Base-by-base conservation (phyloP, 2,888 invertebrate species). In the Amorpha juglandis region DNA sequence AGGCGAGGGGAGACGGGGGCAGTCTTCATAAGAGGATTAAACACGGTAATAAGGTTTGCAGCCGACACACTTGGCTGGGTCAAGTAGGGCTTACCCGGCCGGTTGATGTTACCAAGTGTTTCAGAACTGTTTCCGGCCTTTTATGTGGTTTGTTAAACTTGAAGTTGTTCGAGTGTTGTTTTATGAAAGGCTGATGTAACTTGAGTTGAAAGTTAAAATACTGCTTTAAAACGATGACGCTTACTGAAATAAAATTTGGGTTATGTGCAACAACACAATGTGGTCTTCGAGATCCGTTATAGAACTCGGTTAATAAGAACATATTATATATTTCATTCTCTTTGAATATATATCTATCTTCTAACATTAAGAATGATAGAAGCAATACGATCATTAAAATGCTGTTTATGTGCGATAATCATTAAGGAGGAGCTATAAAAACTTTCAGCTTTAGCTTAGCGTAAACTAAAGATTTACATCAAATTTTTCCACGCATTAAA, bases 11-110 rank as follows among this genome's bases (percentile, higher is more conserved):
- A 71, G 4, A 4, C 27, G 27, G 71, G 66, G 67, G 72, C 63
- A 76, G 81, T 82, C 79, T 81, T 82, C 78, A 78, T 90, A 89
- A 90, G 88, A 88, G 89, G 89, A 90, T 90, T 90, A 90, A 81
- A 84, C 79, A 81, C 80, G 80, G 78, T 89, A 89, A 90, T 89
- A 87, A 86, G 89, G 87, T 89, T 88, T 87, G 87, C 82, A 77
- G 83, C 77, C 78, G 80, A 79, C 84, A 83, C 84, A 83, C 86
- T 86, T 82, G 79, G 76, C 76, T 76, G 78, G 90, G 90, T 89
- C 89, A 89, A 89, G 88, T 82, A 80, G 79, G 83, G 87, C 84
- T 90, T 88, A 87, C 74, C 69, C 74, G 52, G 69, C 68, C 45
- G 51, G 67, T 67, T 67, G 53, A 19, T 47, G 45, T 21, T 52